These are phyloP conservation scores for Ifrita kowaldi DNA, from an alignment of 2,113 vertebrate genomes.

Conservation along the genomic window DNA sequence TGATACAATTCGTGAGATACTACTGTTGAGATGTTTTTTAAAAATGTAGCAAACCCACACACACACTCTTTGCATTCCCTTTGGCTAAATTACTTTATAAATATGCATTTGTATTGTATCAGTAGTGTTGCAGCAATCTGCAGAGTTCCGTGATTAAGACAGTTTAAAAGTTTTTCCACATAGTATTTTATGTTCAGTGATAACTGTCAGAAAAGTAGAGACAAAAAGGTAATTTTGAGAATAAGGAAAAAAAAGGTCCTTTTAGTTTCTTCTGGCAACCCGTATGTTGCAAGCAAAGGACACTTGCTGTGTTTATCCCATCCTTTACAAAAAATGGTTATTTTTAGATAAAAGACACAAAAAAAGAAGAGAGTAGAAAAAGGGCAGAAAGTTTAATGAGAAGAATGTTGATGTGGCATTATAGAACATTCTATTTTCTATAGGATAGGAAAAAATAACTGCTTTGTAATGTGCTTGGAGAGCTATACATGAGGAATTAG, in stretches of 20 bases:
- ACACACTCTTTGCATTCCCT: not conserved
- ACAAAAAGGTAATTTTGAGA: not conserved
- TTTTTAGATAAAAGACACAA: not conserved
- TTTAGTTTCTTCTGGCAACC: not conserved
- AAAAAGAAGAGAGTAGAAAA: not conserved
- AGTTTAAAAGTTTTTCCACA: not conserved
- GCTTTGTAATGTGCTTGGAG: not conserved
- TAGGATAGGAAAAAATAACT: not conserved
- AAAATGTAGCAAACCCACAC: not conserved
- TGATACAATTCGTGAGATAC: not conserved
- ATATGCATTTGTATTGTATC: not conserved
- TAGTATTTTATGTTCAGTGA: not conserved
- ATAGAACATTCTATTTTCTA: not conserved
- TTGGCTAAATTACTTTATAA: not conserved
- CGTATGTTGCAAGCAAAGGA: not conserved
- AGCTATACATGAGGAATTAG: not conserved
- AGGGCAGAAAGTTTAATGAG: not conserved
- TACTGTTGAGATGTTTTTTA: not conserved
- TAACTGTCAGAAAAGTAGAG: not conserved
- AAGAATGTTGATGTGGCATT: not conserved
- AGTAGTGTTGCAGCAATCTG: not conserved
- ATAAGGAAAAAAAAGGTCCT: not conserved
- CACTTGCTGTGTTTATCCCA: not conserved
- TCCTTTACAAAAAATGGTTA: fast-evolving
- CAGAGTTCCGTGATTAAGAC: not conserved